Evolutionary conservation across 1,140 invertebrate species (phyloP), one percentile per base, ranked within the genome.

Genomic region (Belonocnema kinseyi): DNA sequence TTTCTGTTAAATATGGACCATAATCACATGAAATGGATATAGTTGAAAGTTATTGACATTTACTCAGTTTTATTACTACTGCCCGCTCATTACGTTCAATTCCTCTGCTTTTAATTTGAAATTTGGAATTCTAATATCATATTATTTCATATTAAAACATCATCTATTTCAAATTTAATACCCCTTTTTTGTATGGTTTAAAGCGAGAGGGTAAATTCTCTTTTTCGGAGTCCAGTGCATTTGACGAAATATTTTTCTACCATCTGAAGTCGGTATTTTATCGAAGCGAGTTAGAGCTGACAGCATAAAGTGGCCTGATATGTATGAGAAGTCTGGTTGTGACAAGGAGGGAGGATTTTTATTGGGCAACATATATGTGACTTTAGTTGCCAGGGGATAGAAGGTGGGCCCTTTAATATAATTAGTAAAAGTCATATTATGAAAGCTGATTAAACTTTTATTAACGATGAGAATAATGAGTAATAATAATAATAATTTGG

Each of bases 301-400:
- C 53, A 54, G 53, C 19, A 54, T 54, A 17, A 54, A 54, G 53
- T 54, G 53, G 8, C 53, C 8, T 54, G 16, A 19, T 19, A 54
- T 19, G 53, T 54, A 54, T 54, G 53, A 54, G 52, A 53, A 53
- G 53, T 54, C 53, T 54, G 53, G 53, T 17, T 54, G 53, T 54
- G 53, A 54, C 53, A 54, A 54, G 5, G 17, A 54, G 53, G 53
- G 53, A 19, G 17, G 17, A 54, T 54, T 54, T 19, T 54, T 17
- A 17, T 54, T 3, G 16, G 17, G 16, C 16, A 54, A 46, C 40
- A 46, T 10, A 46, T 10, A 54, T 54, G 17, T 54, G 17, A 54
- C 53, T 1, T 19, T 54, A 14, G n/a, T 16, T 16, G 52, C 52
- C 52, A 54, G 16, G 17, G 14, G 16, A 4, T 19, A 54, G 11